These are phyloP conservation scores for Sorex araneus DNA, from an alignment of 2,113 vertebrate species.

Conservation along the genomic window DNA sequence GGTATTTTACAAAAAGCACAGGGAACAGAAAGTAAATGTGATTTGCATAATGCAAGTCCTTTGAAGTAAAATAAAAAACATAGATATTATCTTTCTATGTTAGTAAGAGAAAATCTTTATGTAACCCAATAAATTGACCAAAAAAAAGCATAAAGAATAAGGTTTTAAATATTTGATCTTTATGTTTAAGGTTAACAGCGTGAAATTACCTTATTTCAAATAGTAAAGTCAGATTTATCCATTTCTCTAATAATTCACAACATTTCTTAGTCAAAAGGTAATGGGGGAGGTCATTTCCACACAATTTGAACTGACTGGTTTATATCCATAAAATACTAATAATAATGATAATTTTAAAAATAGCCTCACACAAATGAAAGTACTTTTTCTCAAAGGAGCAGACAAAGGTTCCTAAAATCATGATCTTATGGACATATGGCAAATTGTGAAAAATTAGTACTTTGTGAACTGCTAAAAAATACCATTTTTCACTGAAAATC, in stretches of 20 bases:
- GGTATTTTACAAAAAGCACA: slow-evolving; percentile 48
- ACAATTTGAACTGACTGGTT: slow-evolving; percentile 15
- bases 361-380: slow-evolving; percentile 48
- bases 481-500: slow-evolving; percentile 73
- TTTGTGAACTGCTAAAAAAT: slow-evolving; percentile 72
- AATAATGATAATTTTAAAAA: neutral
- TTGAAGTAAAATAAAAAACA: slow-evolving; percentile 59
- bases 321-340: slow-evolving; percentile 34
- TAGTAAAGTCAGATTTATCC: neutral
- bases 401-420: slow-evolving; percentile 43
- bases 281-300: neutral
- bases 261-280: neutral
- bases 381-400: neutral
- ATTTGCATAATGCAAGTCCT: slow-evolving; percentile 58
- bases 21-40: slow-evolving; percentile 59
- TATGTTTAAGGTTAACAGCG: slow-evolving; percentile 45
- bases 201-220: slow-evolving; percentile 23
- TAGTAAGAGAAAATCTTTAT: slow-evolving; percentile 38
- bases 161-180: slow-evolving; percentile 8
- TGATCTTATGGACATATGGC: slow-evolving; percentile 37
- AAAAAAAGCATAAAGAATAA: slow-evolving; percentile 42
- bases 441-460: slow-evolving; percentile 70
- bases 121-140: neutral
- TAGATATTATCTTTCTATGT: slow-evolving; percentile 30
- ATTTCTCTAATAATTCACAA: slow-evolving; percentile 64